Conservation (phyloP, 1,140 invertebrate genomes). For the Acyrthosiphon pisum region DNA sequence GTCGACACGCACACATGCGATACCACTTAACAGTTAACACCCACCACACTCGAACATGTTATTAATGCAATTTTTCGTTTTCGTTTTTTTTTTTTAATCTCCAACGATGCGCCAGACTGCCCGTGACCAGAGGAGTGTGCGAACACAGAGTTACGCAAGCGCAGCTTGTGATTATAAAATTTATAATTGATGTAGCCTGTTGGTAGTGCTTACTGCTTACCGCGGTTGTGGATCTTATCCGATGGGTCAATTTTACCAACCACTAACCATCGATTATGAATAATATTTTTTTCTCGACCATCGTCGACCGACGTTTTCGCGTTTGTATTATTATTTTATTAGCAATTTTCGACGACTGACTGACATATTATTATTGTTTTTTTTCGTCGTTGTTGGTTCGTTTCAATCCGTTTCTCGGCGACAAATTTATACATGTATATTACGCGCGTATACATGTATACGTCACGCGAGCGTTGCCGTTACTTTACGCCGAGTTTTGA, state of each 20-base stretch:
- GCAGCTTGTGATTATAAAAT: neutral
- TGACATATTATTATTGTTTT: neutral
- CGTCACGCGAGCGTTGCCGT: neutral
- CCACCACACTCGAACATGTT: neutral
- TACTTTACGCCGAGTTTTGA: neutral
- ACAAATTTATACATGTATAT: constrained; percentile 33
- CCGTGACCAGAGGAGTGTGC: neutral
- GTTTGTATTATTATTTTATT: constrained; percentile 6
- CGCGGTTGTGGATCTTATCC: constrained; percentile 28
- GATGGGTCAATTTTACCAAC: constrained; percentile 43
- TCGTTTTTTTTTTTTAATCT: neutral
- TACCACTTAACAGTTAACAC: neutral
- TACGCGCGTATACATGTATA: neutral
- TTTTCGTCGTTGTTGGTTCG: neutral
- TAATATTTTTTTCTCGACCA: constrained; percentile 29
- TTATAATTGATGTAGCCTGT: neutral
- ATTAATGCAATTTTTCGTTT: neutral
- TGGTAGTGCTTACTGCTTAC: neutral
- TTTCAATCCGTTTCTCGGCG: neutral
- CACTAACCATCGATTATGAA: constrained; percentile 52
- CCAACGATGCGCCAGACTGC: neutral
- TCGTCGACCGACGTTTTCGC: neutral
- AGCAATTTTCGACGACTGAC: neutral
- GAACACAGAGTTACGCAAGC: neutral
- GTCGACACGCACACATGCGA: neutral